Base-by-base conservation (phyloP, 2,797 vertebrate species). In the Apogon hyalosoma region DNA sequence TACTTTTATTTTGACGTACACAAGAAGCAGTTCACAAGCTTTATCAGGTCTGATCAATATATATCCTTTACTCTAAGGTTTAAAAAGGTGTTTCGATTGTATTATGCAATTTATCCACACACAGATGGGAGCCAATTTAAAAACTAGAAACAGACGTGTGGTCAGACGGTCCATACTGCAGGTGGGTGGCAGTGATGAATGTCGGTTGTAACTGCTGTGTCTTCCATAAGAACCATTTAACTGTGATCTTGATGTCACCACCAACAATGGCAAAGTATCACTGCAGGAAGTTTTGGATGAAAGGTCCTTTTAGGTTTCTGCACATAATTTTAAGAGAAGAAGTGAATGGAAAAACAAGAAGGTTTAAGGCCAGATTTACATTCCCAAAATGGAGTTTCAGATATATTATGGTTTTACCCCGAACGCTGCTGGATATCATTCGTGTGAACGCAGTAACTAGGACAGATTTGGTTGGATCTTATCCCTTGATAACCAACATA, bases 101-200 rank as follows among this genome's bases (percentile, higher is more conserved):
- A 47, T 15, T 24, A 49, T 11, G 61, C 13, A 50, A 54, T 19
- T 46, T 36, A 36, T 36, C 33, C 33, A 36, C 33, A 36, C 9
- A 3, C 52, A 77, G 69, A 79, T 66, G 53, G 62, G 46, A 73
- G 19, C 49, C 69, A 38, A 31, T 50, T 50, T n/a, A 57, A 51
- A n/a, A 28, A 40, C 46, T 28, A 69, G 47, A 69, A 69, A 53
- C 42, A 39, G 61, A 49, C 58, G 11, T 42, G 49, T 11, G 51
- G 40, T 18, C 63, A 40, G 24, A 57, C 24, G 16, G 16, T 61
- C n/a, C 14, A 0, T 13, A 3, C 50, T 56, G 60, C 76, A 39
- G 63, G 63, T 62, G 56, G 72, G 24, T 42, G 63, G 19, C 38
- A 59, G 21, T 14, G 48, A 73, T 60, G 18, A 62, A 41, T 66